phyloP scores from a whole-genome alignment of 2,113 vertebrate species.

The Pomatorhinus ruficollis region DNA sequence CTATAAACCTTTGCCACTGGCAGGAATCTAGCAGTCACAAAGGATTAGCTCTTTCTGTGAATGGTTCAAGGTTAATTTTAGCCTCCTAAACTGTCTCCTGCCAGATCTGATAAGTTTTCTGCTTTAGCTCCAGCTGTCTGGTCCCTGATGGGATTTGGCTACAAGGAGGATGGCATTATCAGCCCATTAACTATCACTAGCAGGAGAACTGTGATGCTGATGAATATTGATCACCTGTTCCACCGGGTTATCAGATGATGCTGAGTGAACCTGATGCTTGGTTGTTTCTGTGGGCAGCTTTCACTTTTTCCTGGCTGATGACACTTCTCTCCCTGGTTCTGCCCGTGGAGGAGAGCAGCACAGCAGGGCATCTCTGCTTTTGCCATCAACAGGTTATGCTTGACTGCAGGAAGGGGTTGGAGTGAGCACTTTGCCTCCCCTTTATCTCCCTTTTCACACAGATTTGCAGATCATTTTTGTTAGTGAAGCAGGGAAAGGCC shows the following conservation, averaged over 20 bases:
- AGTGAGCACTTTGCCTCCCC: not conserved
- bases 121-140: constrained; percentile 55
- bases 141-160: constrained; percentile 66
- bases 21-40: constrained; percentile 69
- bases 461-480: not conserved
- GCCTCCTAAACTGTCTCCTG: constrained; percentile 65
- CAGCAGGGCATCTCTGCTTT: not conserved
- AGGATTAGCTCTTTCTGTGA: constrained; percentile 65
- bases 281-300: constrained; percentile 45
- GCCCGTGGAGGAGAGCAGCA: not conserved
- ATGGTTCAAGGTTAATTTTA: constrained; percentile 71
- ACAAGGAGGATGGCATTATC: constrained; percentile 64
- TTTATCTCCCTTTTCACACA: not conserved
- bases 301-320: constrained; percentile 1
- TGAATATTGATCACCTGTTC: constrained; percentile 72
- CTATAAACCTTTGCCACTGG: constrained; percentile 55
- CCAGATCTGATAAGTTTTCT: constrained; percentile 65
- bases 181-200: constrained; percentile 68
- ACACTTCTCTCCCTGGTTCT: not conserved
- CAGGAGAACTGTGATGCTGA: constrained; percentile 60
- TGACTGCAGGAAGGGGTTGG: not conserved
- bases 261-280: constrained; percentile 44
- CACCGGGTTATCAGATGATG: constrained; percentile 47
- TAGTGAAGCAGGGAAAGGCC: not conserved
- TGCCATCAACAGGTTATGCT: not conserved